These are phyloP conservation scores for Drosophila subsilvestris DNA, from an alignment of 2,888 invertebrate species.

Conservation along the genomic window DNA sequence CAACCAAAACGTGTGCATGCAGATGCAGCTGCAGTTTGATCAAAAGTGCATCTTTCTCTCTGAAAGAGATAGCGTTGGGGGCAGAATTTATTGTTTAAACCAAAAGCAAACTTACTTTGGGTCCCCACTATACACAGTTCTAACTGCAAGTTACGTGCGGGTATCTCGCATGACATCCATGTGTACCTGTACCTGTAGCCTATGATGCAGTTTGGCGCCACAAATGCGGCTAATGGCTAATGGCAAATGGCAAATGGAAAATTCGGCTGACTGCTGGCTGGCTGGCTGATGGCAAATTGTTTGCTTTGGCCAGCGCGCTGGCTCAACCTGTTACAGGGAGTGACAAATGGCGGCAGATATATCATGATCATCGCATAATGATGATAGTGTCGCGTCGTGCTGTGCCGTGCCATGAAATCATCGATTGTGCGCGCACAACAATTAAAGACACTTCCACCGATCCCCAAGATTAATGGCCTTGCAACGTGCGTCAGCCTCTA, in stretches of 20 bases:
- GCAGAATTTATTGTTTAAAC: slow-evolving; percentile 71
- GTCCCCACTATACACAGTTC: slow-evolving; percentile 5
- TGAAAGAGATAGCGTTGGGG: slow-evolving; percentile 31
- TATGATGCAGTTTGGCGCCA: slow-evolving; percentile 57
- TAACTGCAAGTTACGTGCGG: slow-evolving; percentile 17
- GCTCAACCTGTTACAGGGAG: slow-evolving; percentile 74
- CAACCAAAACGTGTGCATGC: background rate
- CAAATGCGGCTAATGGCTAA: slow-evolving; percentile 73
- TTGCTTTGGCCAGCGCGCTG: slow-evolving; percentile 58
- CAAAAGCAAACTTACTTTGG: slow-evolving; percentile 44
- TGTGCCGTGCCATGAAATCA: slow-evolving; percentile 58
- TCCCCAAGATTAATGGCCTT: slow-evolving; percentile 66
- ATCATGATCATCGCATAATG: slow-evolving; percentile 71
- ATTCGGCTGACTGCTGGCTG: slow-evolving; percentile 38
- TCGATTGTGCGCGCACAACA: slow-evolving; percentile 53
- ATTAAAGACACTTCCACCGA: slow-evolving; percentile 59
- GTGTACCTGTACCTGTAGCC: slow-evolving; percentile 5
- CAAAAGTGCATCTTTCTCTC: slow-evolving; percentile 35
- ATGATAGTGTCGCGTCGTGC: slow-evolving; percentile 50
- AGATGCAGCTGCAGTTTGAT: background rate
- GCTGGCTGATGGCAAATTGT: slow-evolving; percentile 42
- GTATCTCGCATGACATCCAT: slow-evolving; percentile 33
- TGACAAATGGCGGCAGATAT: slow-evolving; percentile 75
- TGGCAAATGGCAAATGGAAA: slow-evolving; percentile 52
- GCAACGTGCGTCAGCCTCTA: slow-evolving; percentile 62